These are phyloP conservation scores for Passerina amoena DNA, from an alignment of 2,113 vertebrate genomes.

Conservation along the genomic window DNA sequence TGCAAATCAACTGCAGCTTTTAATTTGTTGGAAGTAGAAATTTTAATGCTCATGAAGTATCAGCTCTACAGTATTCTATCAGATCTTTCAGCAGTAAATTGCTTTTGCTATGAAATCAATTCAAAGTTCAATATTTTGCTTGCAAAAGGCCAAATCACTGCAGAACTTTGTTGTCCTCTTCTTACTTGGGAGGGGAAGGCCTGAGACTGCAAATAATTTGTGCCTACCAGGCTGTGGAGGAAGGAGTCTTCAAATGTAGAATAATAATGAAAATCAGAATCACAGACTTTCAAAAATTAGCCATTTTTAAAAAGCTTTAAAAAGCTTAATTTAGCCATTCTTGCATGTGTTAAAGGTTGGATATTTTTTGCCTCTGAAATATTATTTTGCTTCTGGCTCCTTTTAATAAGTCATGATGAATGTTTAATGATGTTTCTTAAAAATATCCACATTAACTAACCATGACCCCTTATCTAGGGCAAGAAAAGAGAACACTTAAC, in stretches of 20 bases:
- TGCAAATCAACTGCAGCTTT: background rate
- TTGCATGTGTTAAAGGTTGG: background rate
- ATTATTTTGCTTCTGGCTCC: background rate
- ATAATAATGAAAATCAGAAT: background rate
- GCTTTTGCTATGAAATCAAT: background rate
- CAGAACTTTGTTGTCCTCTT: background rate
- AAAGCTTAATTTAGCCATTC: background rate
- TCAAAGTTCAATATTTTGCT: background rate
- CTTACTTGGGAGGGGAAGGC: background rate
- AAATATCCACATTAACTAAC: slow-evolving; percentile 5
- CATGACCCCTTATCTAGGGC: slow-evolving; percentile 5
- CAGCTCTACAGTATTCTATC: background rate
- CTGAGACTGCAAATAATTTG: background rate
- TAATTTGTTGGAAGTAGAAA: background rate
- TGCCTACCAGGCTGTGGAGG: background rate
- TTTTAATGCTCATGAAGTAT: background rate
- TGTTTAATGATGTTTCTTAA: slow-evolving; percentile 8
- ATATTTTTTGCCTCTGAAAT: background rate
- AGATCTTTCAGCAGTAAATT: background rate
- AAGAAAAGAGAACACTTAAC: background rate
- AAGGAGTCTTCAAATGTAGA: background rate
- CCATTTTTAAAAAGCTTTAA: background rate
- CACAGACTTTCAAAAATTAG: background rate
- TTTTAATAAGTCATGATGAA: slow-evolving; percentile 12
- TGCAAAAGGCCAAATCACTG: background rate